These are phyloP conservation scores for Brachirus orientalis DNA, from an alignment of 2,113 vertebrate species.

Conservation along the genomic window DNA sequence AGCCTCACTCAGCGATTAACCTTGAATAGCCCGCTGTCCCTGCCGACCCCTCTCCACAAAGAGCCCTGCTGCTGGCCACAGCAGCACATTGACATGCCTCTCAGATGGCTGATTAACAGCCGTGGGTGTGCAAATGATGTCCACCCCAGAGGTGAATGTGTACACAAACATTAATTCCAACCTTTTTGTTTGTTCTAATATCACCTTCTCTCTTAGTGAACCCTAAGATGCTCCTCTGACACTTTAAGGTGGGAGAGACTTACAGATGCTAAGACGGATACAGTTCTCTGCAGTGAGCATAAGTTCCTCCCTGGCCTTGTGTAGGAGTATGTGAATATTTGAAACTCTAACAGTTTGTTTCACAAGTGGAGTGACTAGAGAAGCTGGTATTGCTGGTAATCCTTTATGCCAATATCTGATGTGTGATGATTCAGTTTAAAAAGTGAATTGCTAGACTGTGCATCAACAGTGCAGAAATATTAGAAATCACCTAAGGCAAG, in stretches of 20 bases:
- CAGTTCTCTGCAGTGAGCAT: conserved; percentile 24
- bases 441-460: conserved; percentile 31
- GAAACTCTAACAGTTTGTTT: conserved; percentile 71
- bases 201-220: conserved; percentile 31
- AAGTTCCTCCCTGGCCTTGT: conserved; percentile 51
- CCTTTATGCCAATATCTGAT: conserved; percentile 48
- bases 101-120: conserved; percentile 67
- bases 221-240: conserved; percentile 26
- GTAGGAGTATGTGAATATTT: conserved; percentile 75
- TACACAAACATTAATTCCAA: conserved; percentile 19
- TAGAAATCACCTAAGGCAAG: conserved; percentile 16
- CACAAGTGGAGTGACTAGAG: conserved; percentile 58
- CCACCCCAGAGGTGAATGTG: conserved; percentile 46
- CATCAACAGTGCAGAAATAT: conserved; percentile 38
- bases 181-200: conserved; percentile 23
- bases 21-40: conserved; percentile 60
- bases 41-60: conserved; percentile 57
- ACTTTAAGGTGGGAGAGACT: conserved; percentile 27
- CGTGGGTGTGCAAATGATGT: conserved; percentile 56
- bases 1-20: conserved; percentile 79
- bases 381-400: conserved; percentile 52
- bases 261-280: conserved; percentile 28
- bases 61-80: conserved; percentile 37
- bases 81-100: conserved; percentile 54
- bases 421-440: conserved; percentile 50